Base-by-base conservation (phyloP, 2,888 invertebrate genomes). In the Brenthis daphne region DNA sequence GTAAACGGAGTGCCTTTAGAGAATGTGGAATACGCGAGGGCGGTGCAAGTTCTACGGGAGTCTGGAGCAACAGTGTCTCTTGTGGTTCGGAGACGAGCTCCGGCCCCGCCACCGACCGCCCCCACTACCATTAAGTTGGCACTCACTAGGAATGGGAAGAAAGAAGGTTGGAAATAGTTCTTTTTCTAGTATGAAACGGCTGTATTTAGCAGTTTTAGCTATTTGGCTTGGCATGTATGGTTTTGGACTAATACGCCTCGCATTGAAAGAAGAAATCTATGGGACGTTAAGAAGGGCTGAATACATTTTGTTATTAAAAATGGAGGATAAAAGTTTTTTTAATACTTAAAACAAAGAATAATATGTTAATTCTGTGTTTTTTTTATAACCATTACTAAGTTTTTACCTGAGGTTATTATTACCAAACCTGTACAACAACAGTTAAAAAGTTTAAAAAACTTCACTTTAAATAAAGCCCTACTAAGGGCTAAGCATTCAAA, bases 1-100 rank as follows among this genome's bases (percentile, higher is more conserved):
- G 99, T 99, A 29, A 99, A 99, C 89, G 98, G 98, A 20, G 96
- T 98, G 55, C 97, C 98, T 0, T 93, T 99, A 77, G 99, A 99
- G 87, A 98, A 99, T 86, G 99, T 99, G 65, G 99, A 99, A 87
- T 99, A 99, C 84, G 97, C 97, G 14, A 96, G 97, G 0, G 98
- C 98, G 0, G 98, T 98, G 67, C 97, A 98, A 82, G 98, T 98
- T 58, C 92, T 98, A 70, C 94, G 98, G 53, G 98, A 98, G 86
- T 97, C 97, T 55, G 98, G 98, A 55, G 97, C 97, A 76, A 96
- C 97, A 20, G 98, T 98, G 51, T 95, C 96, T 68, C 92, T 98
- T 82, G 96, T 98, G 75, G 97, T 99, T 70, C 96, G 98, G 83
- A 93, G 99, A 73, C 94, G 99, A 74, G 96, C 95, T 64, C 92